Conservation (phyloP, 35 echinoderm and acorn worm genomes). For the Acanthaster planci region DNA sequence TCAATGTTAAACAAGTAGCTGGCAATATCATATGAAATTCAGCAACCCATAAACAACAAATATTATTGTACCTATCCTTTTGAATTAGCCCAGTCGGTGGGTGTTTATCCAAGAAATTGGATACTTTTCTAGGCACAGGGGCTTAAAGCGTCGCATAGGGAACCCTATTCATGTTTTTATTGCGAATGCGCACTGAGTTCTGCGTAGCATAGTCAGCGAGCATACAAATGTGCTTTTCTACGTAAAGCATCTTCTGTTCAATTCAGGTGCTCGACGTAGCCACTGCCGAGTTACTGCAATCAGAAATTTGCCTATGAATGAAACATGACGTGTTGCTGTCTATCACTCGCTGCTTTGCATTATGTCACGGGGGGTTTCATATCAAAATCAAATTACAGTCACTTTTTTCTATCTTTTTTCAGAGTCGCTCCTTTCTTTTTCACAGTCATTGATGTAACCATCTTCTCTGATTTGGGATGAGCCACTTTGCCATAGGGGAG, state of each 20-base stretch:
- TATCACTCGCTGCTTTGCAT: background rate
- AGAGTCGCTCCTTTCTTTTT: background rate
- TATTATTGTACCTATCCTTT: no score
- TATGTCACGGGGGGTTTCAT: conserved; percentile 19
- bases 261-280: conserved; percentile 1
- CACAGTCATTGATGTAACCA: background rate
- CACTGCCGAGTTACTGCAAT: background rate
- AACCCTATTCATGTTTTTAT: background rate
- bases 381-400: background rate
- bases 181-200: background rate
- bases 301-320: background rate
- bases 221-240: background rate
- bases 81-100: conserved; percentile 2
- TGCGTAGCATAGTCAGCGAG: background rate
- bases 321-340: background rate
- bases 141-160: background rate
- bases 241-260: background rate
- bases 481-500: background rate
- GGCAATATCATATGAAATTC: no score
- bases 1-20: no score
- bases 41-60: no score
- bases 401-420: no score
- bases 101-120: background rate
- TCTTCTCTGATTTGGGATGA: background rate
- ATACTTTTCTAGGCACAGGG: conserved; percentile 5